Conservation (phyloP, 2,797 vertebrate species). For the Spea hammondii region DNA sequence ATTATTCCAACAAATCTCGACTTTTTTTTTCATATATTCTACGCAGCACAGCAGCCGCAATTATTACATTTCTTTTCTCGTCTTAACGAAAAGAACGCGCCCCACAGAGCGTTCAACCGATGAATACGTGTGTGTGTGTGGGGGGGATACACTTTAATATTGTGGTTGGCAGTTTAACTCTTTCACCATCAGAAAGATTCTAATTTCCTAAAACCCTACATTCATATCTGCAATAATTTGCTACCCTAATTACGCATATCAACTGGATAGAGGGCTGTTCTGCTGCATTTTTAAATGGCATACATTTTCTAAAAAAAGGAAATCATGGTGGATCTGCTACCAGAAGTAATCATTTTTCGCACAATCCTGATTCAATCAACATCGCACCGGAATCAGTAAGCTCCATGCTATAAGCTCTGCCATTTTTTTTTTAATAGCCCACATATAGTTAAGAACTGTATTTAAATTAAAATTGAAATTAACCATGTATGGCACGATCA, state of each 20-base stretch:
- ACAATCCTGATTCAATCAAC: too few species aligned
- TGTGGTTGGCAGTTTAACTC: conserved; percentile 25
- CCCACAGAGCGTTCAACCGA: conserved; percentile 32
- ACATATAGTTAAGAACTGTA: too few species aligned
- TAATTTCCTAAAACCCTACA: not conserved
- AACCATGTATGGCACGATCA: too few species aligned
- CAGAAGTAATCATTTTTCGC: too few species aligned
- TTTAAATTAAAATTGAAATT: too few species aligned
- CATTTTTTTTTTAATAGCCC: too few species aligned
- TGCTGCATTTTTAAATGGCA: not conserved
- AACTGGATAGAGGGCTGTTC: not conserved
- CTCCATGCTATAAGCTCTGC: too few species aligned
- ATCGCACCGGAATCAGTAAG: too few species aligned
- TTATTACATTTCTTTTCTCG: conserved; percentile 49
- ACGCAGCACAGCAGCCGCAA: conserved; percentile 40
- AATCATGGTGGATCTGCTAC: not conserved
- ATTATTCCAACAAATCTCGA: conserved; percentile 50
- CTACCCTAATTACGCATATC: too few species aligned
- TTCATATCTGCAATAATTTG: not conserved
- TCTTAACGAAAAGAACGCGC: conserved; percentile 43
- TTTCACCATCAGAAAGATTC: not conserved
- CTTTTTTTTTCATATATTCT: conserved; percentile 33
- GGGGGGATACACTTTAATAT: not conserved
- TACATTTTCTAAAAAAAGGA: not conserved
- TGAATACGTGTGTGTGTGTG: not conserved